Evolutionary conservation across 2,888 invertebrate species (phyloP).

Genomic region (Schizotus pectinicornis): DNA sequence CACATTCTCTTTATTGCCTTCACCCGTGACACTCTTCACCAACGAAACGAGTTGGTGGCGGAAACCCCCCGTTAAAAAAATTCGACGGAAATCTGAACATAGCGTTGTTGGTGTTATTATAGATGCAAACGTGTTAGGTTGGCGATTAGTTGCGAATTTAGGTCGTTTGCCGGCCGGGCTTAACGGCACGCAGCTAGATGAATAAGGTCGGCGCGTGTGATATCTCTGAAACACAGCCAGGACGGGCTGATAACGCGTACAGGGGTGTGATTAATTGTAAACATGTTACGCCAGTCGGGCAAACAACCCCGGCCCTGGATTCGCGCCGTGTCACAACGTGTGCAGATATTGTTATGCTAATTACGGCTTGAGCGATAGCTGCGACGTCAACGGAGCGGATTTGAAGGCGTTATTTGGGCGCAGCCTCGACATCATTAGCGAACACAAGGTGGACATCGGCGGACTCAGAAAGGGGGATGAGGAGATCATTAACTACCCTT

Average conservation of each 20-base stretch:
- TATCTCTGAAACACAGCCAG: slow-evolving; percentile 45
- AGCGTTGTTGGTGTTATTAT: neutral
- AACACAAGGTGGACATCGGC: too few relatives aligned
- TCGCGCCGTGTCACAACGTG: slow-evolving; percentile 18
- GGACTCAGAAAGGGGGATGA: too few relatives aligned
- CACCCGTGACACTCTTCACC: neutral
- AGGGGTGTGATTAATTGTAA: slow-evolving; percentile 45
- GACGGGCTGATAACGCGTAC: slow-evolving; percentile 37
- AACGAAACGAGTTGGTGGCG: neutral
- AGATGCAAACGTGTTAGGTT: slow-evolving; percentile 20
- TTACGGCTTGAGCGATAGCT: slow-evolving; percentile 5
- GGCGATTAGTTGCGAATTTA: slow-evolving; percentile 22
- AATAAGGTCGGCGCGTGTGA: slow-evolving; percentile 44
- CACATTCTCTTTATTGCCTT: slow-evolving; percentile 3
- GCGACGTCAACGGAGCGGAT: too few relatives aligned
- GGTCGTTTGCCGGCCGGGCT: slow-evolving; percentile 17
- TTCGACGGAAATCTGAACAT: slow-evolving; percentile 5
- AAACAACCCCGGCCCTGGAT: slow-evolving; percentile 30
- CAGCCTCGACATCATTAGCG: too few relatives aligned
- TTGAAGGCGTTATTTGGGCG: too few relatives aligned
- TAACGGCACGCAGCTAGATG: slow-evolving; percentile 30
- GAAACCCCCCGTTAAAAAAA: neutral
- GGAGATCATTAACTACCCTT: too few relatives aligned
- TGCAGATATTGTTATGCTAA: slow-evolving; percentile 36
- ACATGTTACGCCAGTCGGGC: slow-evolving; percentile 38